phyloP scores from a whole-genome alignment of 1,140 invertebrate genomes.

The Archegozetes longisetosus region DNA sequence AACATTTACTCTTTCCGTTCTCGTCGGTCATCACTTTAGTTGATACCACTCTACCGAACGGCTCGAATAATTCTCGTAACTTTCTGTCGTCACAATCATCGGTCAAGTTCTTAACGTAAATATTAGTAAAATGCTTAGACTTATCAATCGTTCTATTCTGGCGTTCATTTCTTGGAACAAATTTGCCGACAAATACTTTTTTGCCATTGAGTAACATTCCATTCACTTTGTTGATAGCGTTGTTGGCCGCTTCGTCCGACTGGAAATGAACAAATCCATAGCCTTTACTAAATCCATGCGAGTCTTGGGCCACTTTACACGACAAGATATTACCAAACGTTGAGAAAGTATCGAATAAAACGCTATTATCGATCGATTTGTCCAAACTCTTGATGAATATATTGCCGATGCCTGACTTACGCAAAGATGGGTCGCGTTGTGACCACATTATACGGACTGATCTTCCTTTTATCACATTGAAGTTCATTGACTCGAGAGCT shows the following conservation, averaged over 20 bases:
- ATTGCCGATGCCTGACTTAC: constrained; percentile 96
- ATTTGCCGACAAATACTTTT: constrained; percentile 89
- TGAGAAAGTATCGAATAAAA: constrained; percentile 98
- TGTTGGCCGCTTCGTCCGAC: constrained; percentile 95
- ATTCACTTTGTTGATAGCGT: constrained; percentile 57
- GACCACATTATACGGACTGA: constrained; percentile 99
- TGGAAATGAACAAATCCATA: constrained; percentile 99
- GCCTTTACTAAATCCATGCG: constrained; percentile 86
- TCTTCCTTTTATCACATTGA: constrained; percentile 89
- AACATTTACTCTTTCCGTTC: constrained; percentile 89
- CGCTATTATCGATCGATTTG: constrained; percentile 97
- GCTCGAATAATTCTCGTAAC: constrained; percentile 81
- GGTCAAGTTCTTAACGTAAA: constrained; percentile 97
- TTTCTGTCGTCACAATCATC: constrained; percentile 88
- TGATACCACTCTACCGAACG: constrained; percentile 96
- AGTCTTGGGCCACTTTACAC: constrained; percentile 95
- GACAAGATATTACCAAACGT: constrained; percentile 98
- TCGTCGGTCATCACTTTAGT: constrained; percentile 97
- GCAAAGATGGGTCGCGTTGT: constrained; percentile 90
- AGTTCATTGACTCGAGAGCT: constrained; percentile 98
- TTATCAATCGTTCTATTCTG: constrained; percentile 95
- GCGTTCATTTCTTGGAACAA: constrained; percentile 90
- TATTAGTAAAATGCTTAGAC: constrained; percentile 94
- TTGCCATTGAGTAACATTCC: constrained; percentile 87
- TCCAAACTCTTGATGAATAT: constrained; percentile 99